These are phyloP conservation scores for Busseola fusca DNA, from an alignment of 2,888 invertebrate genomes.

Conservation along the genomic window DNA sequence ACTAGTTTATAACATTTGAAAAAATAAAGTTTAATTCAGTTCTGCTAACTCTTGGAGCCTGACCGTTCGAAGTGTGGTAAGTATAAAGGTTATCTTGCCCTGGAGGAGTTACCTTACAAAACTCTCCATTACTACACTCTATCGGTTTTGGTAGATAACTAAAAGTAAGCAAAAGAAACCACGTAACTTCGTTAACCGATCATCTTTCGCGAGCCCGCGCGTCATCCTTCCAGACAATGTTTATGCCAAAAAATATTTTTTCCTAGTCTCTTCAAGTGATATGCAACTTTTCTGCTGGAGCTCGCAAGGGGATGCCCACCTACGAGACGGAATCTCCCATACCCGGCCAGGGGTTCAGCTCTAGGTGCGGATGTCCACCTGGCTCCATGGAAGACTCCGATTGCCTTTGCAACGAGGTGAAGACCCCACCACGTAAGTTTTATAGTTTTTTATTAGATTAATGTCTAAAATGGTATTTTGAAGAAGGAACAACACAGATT, in stretches of 20 bases:
- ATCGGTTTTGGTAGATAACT: no score
- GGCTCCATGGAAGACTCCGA: constrained; percentile 73
- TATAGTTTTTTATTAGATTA: not conserved
- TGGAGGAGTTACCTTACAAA: not conserved
- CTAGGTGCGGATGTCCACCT: constrained; percentile 76
- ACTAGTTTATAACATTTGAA: no score
- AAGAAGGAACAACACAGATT: not conserved
- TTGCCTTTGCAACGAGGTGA: constrained; percentile 72
- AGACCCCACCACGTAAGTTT: constrained; percentile 11
- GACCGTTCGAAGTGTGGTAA: not conserved
- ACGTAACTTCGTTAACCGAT: no score
- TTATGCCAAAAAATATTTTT: not conserved
- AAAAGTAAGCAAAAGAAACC: no score
- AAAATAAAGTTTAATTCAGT: not conserved
- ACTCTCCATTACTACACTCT: no score
- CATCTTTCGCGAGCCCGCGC: no score
- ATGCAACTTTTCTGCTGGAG: constrained; percentile 76
- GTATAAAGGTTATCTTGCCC: not conserved
- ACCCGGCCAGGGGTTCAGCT: constrained; percentile 53
- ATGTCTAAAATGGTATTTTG: not conserved
- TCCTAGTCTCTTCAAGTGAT: constrained; percentile 73
- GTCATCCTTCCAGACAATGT: not conserved
- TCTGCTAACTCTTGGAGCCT: not conserved
- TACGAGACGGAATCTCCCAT: constrained; percentile 67
- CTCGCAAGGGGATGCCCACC: constrained; percentile 32